Evolutionary conservation across 2,113 vertebrate genomes (phyloP).

Genomic region (Cichladusa arquata): DNA sequence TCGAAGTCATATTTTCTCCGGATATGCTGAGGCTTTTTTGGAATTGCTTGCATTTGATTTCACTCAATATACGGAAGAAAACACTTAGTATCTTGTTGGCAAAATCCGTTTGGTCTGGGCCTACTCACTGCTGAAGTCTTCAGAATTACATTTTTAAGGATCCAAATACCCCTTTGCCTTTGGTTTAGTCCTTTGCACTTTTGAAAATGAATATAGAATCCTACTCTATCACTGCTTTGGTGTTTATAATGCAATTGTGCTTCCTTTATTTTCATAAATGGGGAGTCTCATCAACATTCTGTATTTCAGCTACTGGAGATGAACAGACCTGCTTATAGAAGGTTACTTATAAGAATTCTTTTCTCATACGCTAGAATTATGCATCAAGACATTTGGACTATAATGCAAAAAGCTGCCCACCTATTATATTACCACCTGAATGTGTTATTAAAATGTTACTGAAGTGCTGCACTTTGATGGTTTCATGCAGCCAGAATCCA

Average conservation of each 20-base stretch:
- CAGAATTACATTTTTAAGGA: background rate
- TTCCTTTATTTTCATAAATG: slow-evolving; percentile 19
- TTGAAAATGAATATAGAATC: background rate
- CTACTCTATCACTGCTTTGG: background rate
- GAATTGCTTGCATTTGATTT: background rate
- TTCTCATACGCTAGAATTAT: slow-evolving; percentile 45
- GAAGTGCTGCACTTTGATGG: slow-evolving; percentile 64
- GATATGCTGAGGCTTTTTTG: background rate
- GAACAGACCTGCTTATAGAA: slow-evolving; percentile 52
- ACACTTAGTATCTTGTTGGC: background rate
- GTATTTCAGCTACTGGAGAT: slow-evolving; percentile 28
- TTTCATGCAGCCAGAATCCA: slow-evolving; percentile 63
- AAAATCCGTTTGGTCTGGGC: background rate
- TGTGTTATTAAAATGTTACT: slow-evolving; percentile 69
- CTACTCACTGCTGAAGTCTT: background rate
- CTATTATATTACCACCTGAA: slow-evolving; percentile 53
- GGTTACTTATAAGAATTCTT: slow-evolving; percentile 1
- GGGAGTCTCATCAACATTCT: background rate
- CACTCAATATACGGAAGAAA: background rate
- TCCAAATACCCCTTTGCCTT: background rate
- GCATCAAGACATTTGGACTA: slow-evolving; percentile 43
- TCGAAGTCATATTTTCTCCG: background rate
- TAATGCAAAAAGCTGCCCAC: slow-evolving; percentile 49
- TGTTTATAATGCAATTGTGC: background rate
- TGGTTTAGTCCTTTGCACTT: background rate